phyloP scores from a whole-genome alignment of 2,797 vertebrate genomes.

The Pampus argenteus region DNA sequence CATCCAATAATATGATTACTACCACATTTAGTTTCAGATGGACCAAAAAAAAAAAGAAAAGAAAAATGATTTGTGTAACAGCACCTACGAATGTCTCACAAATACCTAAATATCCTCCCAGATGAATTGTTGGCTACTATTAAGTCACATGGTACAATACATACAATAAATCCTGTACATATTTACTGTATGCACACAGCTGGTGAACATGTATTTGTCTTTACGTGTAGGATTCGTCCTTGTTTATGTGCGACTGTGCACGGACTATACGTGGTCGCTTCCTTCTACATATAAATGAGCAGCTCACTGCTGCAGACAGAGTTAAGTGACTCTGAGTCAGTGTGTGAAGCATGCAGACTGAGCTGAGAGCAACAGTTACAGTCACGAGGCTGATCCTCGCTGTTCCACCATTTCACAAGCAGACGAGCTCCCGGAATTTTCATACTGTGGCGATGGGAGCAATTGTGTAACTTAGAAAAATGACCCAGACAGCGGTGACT shows the following conservation, averaged over 20 bases:
- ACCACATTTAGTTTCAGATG: neutral
- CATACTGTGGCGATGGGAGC: neutral
- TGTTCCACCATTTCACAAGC: neutral
- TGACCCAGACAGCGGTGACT: neutral
- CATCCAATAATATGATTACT: neutral
- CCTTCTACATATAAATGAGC: constrained; percentile 4
- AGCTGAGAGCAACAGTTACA: constrained; percentile 9
- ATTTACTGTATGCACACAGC: neutral
- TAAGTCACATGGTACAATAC: neutral
- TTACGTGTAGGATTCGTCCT: neutral
- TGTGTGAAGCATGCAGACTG: constrained; percentile 23
- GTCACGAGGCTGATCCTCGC: constrained; percentile 10
- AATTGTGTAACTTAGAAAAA: neutral
- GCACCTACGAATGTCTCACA: neutral
- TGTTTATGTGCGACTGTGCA: neutral
- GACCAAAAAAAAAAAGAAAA: neutral
- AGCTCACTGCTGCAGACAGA: constrained; percentile 21
- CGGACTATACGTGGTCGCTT: neutral
- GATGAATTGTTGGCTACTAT: neutral
- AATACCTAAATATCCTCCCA: neutral
- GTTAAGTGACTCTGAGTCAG: constrained; percentile 34
- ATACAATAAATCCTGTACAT: neutral
- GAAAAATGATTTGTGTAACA: neutral
- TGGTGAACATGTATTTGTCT: neutral
- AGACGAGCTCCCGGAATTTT: neutral